These are phyloP conservation scores for Rachycentron canadum DNA, from an alignment of 2,797 vertebrate species.

Conservation along the genomic window DNA sequence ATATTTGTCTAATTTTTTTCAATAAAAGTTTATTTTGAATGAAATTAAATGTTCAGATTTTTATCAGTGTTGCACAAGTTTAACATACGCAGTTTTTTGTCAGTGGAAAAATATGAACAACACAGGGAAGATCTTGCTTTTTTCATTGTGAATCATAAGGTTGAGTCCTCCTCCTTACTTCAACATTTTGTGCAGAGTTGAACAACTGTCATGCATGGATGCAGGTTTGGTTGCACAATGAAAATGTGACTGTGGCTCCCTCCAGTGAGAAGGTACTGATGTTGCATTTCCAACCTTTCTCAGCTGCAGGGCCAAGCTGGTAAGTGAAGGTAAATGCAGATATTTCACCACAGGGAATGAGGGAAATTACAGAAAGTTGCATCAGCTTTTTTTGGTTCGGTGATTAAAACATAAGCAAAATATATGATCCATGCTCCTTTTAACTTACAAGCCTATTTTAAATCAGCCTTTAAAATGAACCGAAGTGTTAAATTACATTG, in stretches of 20 bases:
- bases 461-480: background rate
- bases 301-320: background rate
- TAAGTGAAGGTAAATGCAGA: background rate
- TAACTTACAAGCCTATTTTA: background rate
- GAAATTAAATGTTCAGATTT: background rate
- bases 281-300: conserved; percentile 24
- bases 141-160: too few species aligned
- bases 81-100: background rate
- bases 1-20: background rate
- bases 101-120: background rate
- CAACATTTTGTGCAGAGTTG: background rate
- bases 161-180: too few species aligned
- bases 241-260: conserved; percentile 50
- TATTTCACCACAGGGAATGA: background rate
- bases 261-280: conserved; percentile 40
- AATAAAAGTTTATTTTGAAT: background rate
- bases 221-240: background rate
- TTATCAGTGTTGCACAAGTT: background rate
- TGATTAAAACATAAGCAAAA: background rate
- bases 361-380: background rate
- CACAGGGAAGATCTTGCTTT: background rate
- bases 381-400: background rate
- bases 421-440: background rate
- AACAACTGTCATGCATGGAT: background rate
- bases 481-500: background rate